Evolutionary conservation across 2,797 vertebrate species (phyloP).

Genomic region (Todus mexicanus): DNA sequence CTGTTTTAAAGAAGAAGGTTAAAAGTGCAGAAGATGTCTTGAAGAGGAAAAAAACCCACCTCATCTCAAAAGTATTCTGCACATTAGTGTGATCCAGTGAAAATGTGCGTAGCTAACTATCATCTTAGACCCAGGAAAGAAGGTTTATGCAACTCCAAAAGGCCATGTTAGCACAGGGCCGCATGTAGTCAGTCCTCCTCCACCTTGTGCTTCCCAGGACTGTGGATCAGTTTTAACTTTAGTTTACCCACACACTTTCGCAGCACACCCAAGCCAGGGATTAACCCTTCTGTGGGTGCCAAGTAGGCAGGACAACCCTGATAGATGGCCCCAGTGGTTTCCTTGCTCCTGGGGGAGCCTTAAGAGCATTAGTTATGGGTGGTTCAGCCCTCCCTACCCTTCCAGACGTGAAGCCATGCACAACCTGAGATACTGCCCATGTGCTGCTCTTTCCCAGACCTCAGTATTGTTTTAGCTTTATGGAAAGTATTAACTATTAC

Average conservation of each 20-base stretch:
- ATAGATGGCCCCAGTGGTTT: neutral
- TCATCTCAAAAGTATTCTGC: neutral
- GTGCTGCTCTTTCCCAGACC: neutral
- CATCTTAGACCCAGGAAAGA: neutral
- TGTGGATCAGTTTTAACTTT: neutral
- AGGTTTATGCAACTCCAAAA: neutral
- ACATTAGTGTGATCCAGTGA: neutral
- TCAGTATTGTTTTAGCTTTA: neutral
- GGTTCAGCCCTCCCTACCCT: neutral
- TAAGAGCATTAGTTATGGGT: neutral
- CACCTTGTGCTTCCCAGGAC: fast-evolving
- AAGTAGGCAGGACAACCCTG: neutral
- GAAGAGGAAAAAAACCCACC: neutral
- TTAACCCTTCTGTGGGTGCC: neutral
- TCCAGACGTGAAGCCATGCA: neutral
- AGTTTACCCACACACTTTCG: neutral
- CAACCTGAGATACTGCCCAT: neutral
- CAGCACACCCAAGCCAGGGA: neutral
- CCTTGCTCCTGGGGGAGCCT: neutral
- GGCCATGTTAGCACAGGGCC: neutral
- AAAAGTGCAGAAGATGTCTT: neutral
- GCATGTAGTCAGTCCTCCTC: neutral
- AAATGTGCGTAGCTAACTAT: neutral
- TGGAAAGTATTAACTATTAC: neutral
- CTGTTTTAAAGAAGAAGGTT: neutral